These are phyloP conservation scores for Sebastes nivosus DNA, from an alignment of 2,797 vertebrate genomes.

Conservation along the genomic window DNA sequence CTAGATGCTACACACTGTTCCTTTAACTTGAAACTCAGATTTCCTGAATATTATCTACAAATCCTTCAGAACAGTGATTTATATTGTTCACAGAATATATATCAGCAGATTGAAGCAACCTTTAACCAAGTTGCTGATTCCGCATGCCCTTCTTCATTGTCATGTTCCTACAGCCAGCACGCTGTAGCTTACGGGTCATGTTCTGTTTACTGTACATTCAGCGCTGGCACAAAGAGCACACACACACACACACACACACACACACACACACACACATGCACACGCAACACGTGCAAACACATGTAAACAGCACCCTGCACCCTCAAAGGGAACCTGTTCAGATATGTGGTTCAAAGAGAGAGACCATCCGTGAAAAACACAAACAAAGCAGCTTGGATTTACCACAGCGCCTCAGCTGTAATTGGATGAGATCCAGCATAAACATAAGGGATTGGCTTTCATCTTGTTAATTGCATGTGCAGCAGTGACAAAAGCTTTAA, in stretches of 20 bases:
- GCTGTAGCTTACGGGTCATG: neutral
- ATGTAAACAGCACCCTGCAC: neutral
- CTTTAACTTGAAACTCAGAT: neutral
- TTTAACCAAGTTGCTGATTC: conserved; percentile 1
- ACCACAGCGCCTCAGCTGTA: conserved; percentile 1
- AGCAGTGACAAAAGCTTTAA: conserved; percentile 11
- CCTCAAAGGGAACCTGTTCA: conserved; percentile 12
- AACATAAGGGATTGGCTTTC: conserved; percentile 41
- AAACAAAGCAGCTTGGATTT: conserved; percentile 42
- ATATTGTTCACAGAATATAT: neutral
- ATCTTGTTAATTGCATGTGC: conserved; percentile 39
- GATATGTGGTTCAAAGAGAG: conserved; percentile 14
- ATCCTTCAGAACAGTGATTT: neutral
- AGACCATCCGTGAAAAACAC: conserved; percentile 27
- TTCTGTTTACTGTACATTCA: conserved; percentile 54
- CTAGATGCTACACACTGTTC: neutral
- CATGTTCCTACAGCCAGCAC: neutral
- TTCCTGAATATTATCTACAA: neutral
- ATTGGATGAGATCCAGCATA: conserved; percentile 44
- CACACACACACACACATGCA: neutral
- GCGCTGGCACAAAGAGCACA: conserved; percentile 1
- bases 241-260: neutral
- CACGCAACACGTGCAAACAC: neutral
- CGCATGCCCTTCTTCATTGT: neutral
- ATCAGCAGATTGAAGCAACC: neutral